Percentiles rank a stretch among this genome's conserved stretches.
Evolutionary conservation across 1,140 invertebrate genomes (phyloP).

Genomic region (Caenorhabditis briggsae): DNA sequence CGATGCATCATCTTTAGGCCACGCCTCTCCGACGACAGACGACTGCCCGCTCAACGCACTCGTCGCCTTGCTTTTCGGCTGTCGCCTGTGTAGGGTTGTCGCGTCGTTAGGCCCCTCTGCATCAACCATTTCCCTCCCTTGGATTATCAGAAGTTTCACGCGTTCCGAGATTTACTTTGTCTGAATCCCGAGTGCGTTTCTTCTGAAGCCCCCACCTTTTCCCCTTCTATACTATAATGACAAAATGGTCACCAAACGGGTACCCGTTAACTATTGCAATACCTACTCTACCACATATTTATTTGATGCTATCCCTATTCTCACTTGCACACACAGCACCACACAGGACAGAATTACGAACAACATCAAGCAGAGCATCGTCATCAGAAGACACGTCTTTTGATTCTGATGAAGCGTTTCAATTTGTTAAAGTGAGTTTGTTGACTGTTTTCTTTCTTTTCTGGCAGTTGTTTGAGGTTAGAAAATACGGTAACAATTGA

Average conservation of each 20-base stretch:
- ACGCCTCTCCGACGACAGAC: conserved; percentile 15
- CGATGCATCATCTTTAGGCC: conserved; percentile 51
- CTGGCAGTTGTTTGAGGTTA: neutral
- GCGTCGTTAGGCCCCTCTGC: conserved; percentile 27
- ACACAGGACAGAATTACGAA: conserved; percentile 10
- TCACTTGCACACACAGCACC: conserved; percentile 51
- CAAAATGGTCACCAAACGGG: conserved; percentile 48
- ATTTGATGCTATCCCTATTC: conserved; percentile 36
- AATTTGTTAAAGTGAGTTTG: conserved; percentile 22
- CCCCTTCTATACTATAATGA: conserved; percentile 23
- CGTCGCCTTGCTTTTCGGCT: conserved; percentile 51
- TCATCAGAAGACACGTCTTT: conserved; percentile 39
- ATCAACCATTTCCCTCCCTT: neutral
- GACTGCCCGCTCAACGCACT: conserved; percentile 43
- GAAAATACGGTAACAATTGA: neutral
- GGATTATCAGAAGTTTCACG: conserved; percentile 26
- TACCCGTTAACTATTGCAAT: conserved; percentile 16
- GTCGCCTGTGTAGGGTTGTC: conserved; percentile 50
- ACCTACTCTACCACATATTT: conserved; percentile 29
- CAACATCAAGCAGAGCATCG: neutral
- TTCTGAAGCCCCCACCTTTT: neutral
- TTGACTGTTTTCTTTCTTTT: neutral
- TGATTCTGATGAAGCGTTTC: conserved; percentile 32
- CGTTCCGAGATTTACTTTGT: neutral
- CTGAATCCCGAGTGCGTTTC: conserved; percentile 13